phyloP scores from a whole-genome alignment of 2,888 invertebrate genomes.

The Drosophila kuntzei region DNA sequence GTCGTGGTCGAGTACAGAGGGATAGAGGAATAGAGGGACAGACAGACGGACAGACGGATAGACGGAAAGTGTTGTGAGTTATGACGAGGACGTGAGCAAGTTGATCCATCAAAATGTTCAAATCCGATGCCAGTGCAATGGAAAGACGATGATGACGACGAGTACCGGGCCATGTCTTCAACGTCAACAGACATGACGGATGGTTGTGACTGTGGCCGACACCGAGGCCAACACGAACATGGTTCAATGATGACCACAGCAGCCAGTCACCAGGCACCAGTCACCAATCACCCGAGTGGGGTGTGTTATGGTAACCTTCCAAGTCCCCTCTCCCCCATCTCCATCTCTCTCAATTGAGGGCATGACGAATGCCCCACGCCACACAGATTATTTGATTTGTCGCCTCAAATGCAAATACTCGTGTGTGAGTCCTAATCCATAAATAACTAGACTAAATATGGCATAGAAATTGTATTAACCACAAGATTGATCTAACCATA shows the following conservation, averaged over 20 bases:
- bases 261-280: background rate
- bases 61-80: conserved; percentile 75
- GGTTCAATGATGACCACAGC: conserved; percentile 42
- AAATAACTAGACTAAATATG: conserved; percentile 49
- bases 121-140: conserved; percentile 73
- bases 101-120: conserved; percentile 80
- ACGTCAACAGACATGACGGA: conserved; percentile 73
- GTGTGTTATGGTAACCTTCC: conserved; percentile 23
- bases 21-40: background rate
- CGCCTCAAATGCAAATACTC: conserved; percentile 54
- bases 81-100: conserved; percentile 79
- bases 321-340: conserved; percentile 11
- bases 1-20: conserved; percentile 52
- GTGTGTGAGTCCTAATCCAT: conserved; percentile 36
- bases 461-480: conserved; percentile 14
- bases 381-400: conserved; percentile 72
- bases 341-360: conserved; percentile 17
- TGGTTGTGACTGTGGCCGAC: conserved; percentile 77
- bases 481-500: conserved; percentile 29
- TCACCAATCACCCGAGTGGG: conserved; percentile 3
- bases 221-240: conserved; percentile 57
- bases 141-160: conserved; percentile 40
- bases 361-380: conserved; percentile 71
- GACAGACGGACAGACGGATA: conserved; percentile 11
- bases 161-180: conserved; percentile 48